These are phyloP conservation scores for Trogon melanurus DNA, from an alignment of 2,113 vertebrate species.

Conservation along the genomic window DNA sequence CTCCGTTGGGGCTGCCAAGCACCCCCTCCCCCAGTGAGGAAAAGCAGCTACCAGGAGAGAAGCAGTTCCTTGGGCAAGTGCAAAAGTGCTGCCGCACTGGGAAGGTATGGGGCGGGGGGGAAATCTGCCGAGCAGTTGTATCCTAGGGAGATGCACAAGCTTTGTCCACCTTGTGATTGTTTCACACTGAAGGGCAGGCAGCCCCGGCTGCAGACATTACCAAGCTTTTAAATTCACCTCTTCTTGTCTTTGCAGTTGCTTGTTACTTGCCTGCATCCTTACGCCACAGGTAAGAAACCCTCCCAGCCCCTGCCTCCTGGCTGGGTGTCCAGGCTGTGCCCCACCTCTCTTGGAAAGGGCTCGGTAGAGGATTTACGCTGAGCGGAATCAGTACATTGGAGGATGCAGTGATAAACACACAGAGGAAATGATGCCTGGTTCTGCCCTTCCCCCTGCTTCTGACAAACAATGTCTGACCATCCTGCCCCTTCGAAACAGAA, in stretches of 20 bases:
- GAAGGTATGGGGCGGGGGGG: neutral
- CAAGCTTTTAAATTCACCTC: neutral
- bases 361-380: accelerated
- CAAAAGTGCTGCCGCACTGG: neutral
- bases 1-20: neutral
- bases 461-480: neutral
- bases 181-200: neutral
- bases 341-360: neutral
- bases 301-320: neutral
- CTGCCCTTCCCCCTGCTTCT: neutral
- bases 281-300: neutral
- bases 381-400: accelerated
- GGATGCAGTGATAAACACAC: neutral
- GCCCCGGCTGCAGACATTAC: neutral
- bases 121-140: accelerated
- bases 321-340: neutral
- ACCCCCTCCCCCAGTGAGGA: neutral
- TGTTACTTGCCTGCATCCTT: accelerated
- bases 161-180: no score
- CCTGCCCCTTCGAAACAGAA: neutral
- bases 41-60: neutral
- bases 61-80: neutral
- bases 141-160: neutral
- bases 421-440: neutral
- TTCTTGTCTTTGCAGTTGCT: constrained; percentile 18